These are phyloP conservation scores for Ametastegia equiseti DNA, from an alignment of 2,888 invertebrate genomes.

Conservation along the genomic window DNA sequence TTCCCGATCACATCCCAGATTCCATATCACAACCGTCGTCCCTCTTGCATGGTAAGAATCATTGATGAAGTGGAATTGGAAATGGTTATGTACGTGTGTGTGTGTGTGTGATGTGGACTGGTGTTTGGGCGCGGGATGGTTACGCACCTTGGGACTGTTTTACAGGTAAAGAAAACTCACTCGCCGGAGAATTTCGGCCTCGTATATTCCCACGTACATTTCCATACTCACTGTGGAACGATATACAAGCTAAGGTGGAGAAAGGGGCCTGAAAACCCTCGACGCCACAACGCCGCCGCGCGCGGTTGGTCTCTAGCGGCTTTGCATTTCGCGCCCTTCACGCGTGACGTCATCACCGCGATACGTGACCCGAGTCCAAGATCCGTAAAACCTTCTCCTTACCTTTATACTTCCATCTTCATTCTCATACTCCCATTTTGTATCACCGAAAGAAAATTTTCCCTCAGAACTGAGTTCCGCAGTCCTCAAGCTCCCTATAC, in stretches of 20 bases:
- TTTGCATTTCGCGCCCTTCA: constrained; percentile 74
- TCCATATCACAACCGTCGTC: too few species aligned
- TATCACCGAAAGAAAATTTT: neutral
- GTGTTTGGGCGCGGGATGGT: too few species aligned
- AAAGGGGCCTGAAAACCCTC: neutral
- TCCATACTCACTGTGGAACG: constrained; percentile 56
- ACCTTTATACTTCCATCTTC: neutral
- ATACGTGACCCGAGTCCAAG: constrained; percentile 71
- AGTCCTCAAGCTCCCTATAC: neutral
- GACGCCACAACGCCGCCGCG: neutral
- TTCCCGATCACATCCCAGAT: too few species aligned
- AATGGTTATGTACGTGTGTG: too few species aligned
- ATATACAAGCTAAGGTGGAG: neutral
- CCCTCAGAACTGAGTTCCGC: neutral
- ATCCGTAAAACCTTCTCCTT: constrained; percentile 5
- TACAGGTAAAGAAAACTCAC: constrained; percentile 50
- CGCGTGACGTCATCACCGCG: constrained; percentile 75
- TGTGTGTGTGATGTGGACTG: too few species aligned
- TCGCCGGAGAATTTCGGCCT: neutral
- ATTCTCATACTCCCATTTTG: neutral
- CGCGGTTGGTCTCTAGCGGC: constrained; percentile 56
- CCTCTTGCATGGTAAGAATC: too few species aligned
- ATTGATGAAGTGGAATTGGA: too few species aligned
- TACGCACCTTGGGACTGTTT: constrained; percentile 55
- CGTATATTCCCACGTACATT: constrained; percentile 57